Evolutionary conservation across 2,797 vertebrate species (phyloP), one percentile per base, ranked within the genome.

Genomic region (Silurus aristotelis): DNA sequence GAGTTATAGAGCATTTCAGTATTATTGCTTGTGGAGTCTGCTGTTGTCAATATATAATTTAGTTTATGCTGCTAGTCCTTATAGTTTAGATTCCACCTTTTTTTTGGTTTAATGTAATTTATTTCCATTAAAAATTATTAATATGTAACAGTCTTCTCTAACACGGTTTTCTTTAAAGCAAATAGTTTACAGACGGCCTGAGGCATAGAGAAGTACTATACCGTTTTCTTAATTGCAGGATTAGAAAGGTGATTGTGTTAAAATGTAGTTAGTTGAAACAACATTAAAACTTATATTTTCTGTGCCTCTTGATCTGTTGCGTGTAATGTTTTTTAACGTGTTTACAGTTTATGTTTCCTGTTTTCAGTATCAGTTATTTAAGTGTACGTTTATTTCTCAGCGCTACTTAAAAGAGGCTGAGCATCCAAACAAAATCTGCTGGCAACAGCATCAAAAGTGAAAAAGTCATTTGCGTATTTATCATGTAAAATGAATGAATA

Each of bases 31-130:
- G 48, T 31, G 76, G 66, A 83, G 66, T 83, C 75, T 12, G n/a
- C 72, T 58, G 48, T 67, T n/a, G 38, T 77, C 48, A 19, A 56
- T 56, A 61, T 72, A 48, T 84, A 66, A 31, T 60, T 76, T 83
- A 68, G 60, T 84, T 68, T 31, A 58, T 68, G 86, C 86, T 87
- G 86, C 82, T 87, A 76, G 72, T 70, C 38, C 22, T 52, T 48
- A 27, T 83, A 61, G 85, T 83, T 83, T 83, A 73, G 67, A 67
- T 27, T 38, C 56, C 46, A 38, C 64, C 6, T 0, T 75, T 38
- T 38, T 80, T 31, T 67, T 58, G 67, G 75, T 81, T 70, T 75
- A 75, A 81, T 84, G 86, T 87, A 87, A 87, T 87, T 87, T 87
- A 87, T 87, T 87, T 80, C 52, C 77, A 76, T 52, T 12, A 46